Percentiles rank a stretch among this genome's conserved stretches.
Evolutionary conservation across 2,888 invertebrate species (phyloP).

Genomic region (Acleris emargana): DNA sequence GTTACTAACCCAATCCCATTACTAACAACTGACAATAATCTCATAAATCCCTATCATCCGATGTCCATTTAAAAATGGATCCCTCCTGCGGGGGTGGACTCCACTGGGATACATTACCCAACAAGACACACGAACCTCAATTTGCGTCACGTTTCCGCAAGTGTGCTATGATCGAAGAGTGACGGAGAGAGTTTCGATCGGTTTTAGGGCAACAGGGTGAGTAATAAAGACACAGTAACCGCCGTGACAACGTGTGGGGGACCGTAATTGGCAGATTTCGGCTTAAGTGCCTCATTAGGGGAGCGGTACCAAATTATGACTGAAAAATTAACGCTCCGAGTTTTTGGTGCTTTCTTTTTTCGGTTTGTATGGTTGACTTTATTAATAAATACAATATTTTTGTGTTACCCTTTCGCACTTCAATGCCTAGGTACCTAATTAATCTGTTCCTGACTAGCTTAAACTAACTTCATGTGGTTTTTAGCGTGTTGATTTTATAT

Average conservation of each 20-base stretch:
- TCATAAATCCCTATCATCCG: slow-evolving; percentile 1
- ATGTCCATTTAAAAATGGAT: slow-evolving; percentile 11
- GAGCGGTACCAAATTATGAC: slow-evolving; percentile 11
- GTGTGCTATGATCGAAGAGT: background rate
- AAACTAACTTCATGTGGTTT: too few species aligned
- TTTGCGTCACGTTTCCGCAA: background rate
- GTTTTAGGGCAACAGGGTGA: background rate
- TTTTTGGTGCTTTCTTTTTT: too few species aligned
- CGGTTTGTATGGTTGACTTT: too few species aligned
- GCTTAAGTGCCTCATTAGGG: slow-evolving; percentile 26
- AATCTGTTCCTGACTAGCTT: too few species aligned
- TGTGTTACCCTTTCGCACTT: too few species aligned
- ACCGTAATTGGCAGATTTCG: slow-evolving; percentile 30
- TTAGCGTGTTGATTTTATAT: too few species aligned
- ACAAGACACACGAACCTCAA: background rate
- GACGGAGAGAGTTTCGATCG: background rate
- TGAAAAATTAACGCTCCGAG: background rate
- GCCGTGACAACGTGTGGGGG: slow-evolving; percentile 25
- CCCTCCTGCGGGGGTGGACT: slow-evolving; percentile 1
- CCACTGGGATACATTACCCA: background rate
- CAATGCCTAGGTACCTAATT: too few species aligned
- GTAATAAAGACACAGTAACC: slow-evolving; percentile 11
- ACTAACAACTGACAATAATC: slow-evolving; percentile 4
- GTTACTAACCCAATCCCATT: background rate
- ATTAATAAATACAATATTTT: too few species aligned